A percentile compares a stretch with the other conserved stretches of the same genome.
These are phyloP conservation scores for Steinernema scapterisci DNA, from an alignment of 2,888 invertebrate species.

Conservation along the genomic window DNA sequence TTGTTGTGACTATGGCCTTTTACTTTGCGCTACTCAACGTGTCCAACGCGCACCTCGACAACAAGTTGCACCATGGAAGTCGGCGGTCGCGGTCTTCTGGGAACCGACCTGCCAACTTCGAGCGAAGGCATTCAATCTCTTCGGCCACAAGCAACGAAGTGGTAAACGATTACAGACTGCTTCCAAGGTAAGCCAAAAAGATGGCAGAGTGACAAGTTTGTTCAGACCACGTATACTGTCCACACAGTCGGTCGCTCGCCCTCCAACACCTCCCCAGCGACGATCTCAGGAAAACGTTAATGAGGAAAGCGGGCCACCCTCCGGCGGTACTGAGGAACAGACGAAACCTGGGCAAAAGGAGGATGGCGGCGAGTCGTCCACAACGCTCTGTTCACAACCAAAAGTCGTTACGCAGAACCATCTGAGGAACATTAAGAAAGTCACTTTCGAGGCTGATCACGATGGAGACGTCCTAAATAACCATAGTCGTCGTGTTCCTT, in stretches of 20 bases:
- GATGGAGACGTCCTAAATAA: neutral
- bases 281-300: neutral
- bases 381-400: neutral
- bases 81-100: conserved; percentile 7
- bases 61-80: conserved; percentile 14
- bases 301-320: no score
- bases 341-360: neutral
- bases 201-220: no score
- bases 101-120: neutral
- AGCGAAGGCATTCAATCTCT: conserved; percentile 11
- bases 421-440: conserved; percentile 14
- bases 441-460: conserved; percentile 10
- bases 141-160: conserved; percentile 7
- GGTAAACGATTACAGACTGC: conserved; percentile 10
- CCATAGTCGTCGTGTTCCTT: conserved; percentile 15
- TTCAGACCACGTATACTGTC: conserved; percentile 19
- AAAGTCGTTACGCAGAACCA: neutral
- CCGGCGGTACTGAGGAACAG: neutral
- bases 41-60: conserved; percentile 21
- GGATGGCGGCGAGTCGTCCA: neutral
- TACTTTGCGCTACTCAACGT: conserved; percentile 24
- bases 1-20: neutral
- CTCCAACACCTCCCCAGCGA: conserved; percentile 13
- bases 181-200: neutral
- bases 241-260: conserved; percentile 1